Evolutionary conservation across 2,888 invertebrate species (phyloP), one percentile per base, ranked within the genome.

Genomic region (Cotesia congregata): DNA sequence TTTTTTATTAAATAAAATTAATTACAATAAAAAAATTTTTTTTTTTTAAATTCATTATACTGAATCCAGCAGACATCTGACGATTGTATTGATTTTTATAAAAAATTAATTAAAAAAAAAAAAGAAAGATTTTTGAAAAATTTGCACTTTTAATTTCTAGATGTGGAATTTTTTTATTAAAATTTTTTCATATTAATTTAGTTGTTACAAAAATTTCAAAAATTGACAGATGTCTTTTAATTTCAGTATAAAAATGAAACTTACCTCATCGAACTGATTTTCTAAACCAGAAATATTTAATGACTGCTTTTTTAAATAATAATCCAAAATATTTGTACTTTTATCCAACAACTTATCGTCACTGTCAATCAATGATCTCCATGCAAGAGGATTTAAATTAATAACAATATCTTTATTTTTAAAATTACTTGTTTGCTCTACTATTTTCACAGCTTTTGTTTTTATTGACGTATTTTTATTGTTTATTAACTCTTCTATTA

Each of bases 401-500:
- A 94, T 93, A 89, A 93, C 93, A 4, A 94, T 88, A 80, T 95
- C 95, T 6, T 94, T 95, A 65, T 90, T 87, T 60, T 50, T 38
- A 59, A 17, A 59, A 12, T 50, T 50, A 50, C 50, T 12, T 50
- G 12, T 12, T 50, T 30, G 30, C 30, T 50, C 50, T 12, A 50
- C 12, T 50, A 50, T 50, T 50, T 50, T 50, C 7, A 50, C 12
- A 50, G 50, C 50, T 50, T 50, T 50, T 50, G 50, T 50, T 50
- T 50, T 50, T 1, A 50, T 50, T 12, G 9, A 12, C 12, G 50
- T 50, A 12, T 50, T 50, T 50, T 50, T 50, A 50, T 12, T 50
- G 50, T 50, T 50, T 12, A 50, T 50, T 12, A 50, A 50, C 12
- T 50, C 50, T 50, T 50, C 50, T 12, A 50, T 50, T 50, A 50